Conservation (phyloP, 2,888 invertebrate species). For the Polymixis flavicincta region DNA sequence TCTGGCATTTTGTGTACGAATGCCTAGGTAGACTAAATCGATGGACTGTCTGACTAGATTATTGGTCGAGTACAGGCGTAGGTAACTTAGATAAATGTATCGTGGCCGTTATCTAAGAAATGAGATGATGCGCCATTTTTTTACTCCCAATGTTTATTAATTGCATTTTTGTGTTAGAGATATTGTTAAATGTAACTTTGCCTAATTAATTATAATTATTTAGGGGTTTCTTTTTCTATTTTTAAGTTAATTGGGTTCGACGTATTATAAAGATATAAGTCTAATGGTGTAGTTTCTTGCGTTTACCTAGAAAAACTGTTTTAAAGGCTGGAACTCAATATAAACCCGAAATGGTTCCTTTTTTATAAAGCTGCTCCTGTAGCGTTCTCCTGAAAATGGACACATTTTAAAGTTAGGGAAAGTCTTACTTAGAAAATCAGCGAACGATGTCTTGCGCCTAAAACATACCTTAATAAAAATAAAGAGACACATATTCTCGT, state of each 20-base stretch:
- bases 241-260: background rate
- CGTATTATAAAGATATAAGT: background rate
- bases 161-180: slow-evolving; percentile 53
- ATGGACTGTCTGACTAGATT: slow-evolving; percentile 65
- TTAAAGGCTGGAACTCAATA: background rate
- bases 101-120: slow-evolving; percentile 61
- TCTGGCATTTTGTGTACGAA: slow-evolving; percentile 79
- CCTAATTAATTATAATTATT: slow-evolving; percentile 28
- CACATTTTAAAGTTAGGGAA: slow-evolving; percentile 7
- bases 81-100: slow-evolving; percentile 62
- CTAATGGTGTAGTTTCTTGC: background rate
- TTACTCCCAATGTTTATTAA: slow-evolving; percentile 49
- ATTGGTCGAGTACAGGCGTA: slow-evolving; percentile 57
- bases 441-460: background rate
- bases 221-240: background rate
- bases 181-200: slow-evolving; percentile 9
- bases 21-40: slow-evolving; percentile 67
- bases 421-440: background rate
- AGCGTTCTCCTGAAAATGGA: slow-evolving; percentile 23
- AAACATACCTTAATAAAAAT: background rate
- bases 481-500: background rate
- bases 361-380: slow-evolving; percentile 14
- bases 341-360: slow-evolving; percentile 29
- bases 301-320: background rate
- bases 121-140: slow-evolving; percentile 64